Conservation (phyloP, 2,797 vertebrate species). For the Natrix natrix region DNA sequence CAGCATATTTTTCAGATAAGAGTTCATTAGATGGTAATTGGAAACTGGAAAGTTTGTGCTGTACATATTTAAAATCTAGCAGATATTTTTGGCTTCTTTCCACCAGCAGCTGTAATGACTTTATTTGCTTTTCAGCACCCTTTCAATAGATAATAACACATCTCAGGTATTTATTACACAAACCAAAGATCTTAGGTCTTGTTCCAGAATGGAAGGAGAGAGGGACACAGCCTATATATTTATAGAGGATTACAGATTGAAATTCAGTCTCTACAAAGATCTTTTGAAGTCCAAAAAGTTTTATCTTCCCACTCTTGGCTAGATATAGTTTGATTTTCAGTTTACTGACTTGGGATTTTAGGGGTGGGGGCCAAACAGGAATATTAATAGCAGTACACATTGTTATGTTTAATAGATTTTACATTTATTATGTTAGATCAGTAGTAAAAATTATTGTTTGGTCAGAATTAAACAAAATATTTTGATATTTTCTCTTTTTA, state of each 20-base stretch:
- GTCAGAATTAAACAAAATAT: not conserved
- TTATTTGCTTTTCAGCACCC: slow-evolving; percentile 22
- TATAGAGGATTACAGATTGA: slow-evolving; percentile 3
- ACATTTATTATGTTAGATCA: not conserved
- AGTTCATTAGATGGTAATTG: not conserved
- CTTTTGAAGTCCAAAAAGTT: slow-evolving; percentile 2
- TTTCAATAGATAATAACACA: slow-evolving; percentile 33
- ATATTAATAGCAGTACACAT: not conserved
- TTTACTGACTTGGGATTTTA: not conserved
- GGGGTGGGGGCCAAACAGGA: not conserved
- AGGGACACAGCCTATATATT: not conserved
- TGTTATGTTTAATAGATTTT: slow-evolving; percentile 6
- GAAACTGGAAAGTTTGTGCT: slow-evolving; percentile 8
- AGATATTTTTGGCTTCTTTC: slow-evolving; percentile 1
- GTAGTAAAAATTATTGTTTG: not conserved
- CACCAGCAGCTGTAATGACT: slow-evolving; percentile 15
- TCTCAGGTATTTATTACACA: not conserved
- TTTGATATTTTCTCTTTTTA: not conserved
- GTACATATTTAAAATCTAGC: slow-evolving; percentile 39
- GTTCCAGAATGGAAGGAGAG: not conserved
- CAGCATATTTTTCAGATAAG: slow-evolving; percentile 38
- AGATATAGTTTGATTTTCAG: not conserved
- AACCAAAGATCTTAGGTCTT: slow-evolving; percentile 12
- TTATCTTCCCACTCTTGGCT: not conserved
- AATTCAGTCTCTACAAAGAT: not conserved